These are phyloP conservation scores for Charanyca ferruginea DNA, from an alignment of 2,888 invertebrate genomes.

Conservation along the genomic window DNA sequence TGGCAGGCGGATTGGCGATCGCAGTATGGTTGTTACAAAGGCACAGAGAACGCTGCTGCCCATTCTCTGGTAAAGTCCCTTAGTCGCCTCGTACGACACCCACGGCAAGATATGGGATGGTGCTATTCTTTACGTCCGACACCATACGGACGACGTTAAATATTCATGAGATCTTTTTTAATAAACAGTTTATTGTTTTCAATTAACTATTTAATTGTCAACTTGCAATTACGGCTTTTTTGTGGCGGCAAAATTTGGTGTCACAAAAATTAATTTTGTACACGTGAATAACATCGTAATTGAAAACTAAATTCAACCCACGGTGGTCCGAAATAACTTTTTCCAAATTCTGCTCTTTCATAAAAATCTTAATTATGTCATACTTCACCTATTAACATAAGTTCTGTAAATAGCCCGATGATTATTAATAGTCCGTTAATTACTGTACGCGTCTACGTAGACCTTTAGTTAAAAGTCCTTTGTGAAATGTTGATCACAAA, in stretches of 20 bases:
- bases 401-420: background rate
- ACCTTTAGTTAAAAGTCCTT: conserved; percentile 7
- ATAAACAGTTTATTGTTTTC: background rate
- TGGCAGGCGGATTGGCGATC: too few relatives aligned
- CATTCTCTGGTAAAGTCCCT: too few relatives aligned
- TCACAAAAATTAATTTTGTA: background rate
- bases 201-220: conserved; percentile 3
- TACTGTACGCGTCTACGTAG: background rate
- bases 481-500: conserved; percentile 13
- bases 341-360: background rate
- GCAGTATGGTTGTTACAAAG: too few relatives aligned
- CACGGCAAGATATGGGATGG: too few relatives aligned
- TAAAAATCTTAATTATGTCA: background rate
- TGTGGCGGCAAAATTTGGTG: too few relatives aligned
- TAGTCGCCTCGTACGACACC: too few relatives aligned
- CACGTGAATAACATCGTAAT: background rate
- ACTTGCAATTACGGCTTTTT: background rate
- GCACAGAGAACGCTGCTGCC: too few relatives aligned
- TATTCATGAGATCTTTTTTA: conserved; percentile 17
- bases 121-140: too few relatives aligned
- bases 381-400: conserved; percentile 9
- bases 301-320: conserved; percentile 8
- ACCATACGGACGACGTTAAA: conserved; percentile 6
- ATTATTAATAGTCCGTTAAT: conserved; percentile 18
- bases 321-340: background rate